Percentiles rank a stretch among this genome's conserved stretches.
These are phyloP conservation scores for Echinops telfairi DNA, from an alignment of 2,113 vertebrate genomes.

Conservation along the genomic window DNA sequence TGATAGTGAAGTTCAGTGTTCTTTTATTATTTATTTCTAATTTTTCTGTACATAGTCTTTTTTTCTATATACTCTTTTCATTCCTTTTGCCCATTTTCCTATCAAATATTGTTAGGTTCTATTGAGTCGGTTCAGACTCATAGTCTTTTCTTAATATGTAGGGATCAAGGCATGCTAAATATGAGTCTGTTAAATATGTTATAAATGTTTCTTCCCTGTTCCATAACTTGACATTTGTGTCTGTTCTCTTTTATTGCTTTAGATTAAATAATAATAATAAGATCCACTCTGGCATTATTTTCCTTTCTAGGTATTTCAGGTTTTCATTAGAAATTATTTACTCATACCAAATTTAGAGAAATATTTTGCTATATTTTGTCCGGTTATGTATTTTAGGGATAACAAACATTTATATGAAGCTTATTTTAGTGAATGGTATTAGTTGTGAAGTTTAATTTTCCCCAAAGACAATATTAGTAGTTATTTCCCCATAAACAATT, in stretches of 20 bases:
- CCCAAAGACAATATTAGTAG: background rate
- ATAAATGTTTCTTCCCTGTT: background rate
- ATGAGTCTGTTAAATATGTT: background rate
- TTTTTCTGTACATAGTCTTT: background rate
- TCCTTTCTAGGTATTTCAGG: background rate
- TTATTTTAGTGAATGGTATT: conserved; percentile 3
- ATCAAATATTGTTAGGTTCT: background rate
- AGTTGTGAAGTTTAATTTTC: background rate
- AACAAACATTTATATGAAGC: background rate
- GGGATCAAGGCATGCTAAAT: background rate
- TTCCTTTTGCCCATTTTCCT: background rate
- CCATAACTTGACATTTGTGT: background rate
- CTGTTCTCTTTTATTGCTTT: background rate
- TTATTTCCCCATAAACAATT: background rate
- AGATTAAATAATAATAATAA: background rate
- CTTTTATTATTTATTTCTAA: background rate
- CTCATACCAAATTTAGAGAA: background rate
- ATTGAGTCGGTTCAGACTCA: too few species aligned
- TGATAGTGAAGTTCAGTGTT: background rate
- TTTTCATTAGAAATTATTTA: background rate
- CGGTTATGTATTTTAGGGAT: too few species aligned
- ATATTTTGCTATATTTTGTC: background rate
- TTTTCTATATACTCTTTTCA: background rate
- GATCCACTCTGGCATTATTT: background rate
- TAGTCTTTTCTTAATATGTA: too few species aligned